Percentiles rank a stretch among this genome's conserved stretches.
Evolutionary conservation across 2,888 invertebrate species (phyloP).

Genomic region (Mythimna pallens): DNA sequence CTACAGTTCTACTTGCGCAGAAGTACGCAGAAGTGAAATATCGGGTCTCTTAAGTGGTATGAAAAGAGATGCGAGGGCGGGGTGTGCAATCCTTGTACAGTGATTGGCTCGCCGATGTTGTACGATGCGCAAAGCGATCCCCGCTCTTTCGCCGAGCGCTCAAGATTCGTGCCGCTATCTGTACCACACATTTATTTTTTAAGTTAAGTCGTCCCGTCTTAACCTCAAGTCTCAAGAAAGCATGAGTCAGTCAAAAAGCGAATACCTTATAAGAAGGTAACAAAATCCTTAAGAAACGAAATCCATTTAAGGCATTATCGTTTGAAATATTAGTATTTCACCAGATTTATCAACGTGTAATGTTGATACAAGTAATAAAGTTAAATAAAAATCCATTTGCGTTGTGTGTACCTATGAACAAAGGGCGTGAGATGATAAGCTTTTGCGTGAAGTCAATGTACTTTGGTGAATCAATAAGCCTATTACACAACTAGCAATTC

Average conservation of each 20-base stretch:
- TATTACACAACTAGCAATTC: slow-evolving; percentile 28
- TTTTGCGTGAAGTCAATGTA: slow-evolving; percentile 29
- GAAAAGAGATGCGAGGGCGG: too few relatives aligned
- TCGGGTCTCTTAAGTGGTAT: too few relatives aligned
- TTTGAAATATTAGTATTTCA: slow-evolving; percentile 19
- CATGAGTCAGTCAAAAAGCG: neutral
- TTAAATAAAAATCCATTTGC: slow-evolving; percentile 39
- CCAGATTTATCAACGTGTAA: slow-evolving; percentile 7
- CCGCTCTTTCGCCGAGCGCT: too few relatives aligned
- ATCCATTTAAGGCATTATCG: slow-evolving; percentile 11
- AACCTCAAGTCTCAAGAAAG: neutral
- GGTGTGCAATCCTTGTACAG: too few relatives aligned
- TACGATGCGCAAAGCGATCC: too few relatives aligned
- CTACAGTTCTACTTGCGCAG: too few relatives aligned
- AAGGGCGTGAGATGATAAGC: slow-evolving; percentile 44
- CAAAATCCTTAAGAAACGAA: neutral
- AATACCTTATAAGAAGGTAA: slow-evolving; percentile 8
- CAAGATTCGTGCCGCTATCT: too few relatives aligned
- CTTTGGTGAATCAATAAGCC: slow-evolving; percentile 30
- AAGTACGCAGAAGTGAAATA: too few relatives aligned
- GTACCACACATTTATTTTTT: neutral
- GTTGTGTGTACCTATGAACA: slow-evolving; percentile 25
- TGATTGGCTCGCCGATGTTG: too few relatives aligned
- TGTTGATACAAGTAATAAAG: slow-evolving; percentile 44
- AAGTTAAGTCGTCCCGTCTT: neutral